A percentile compares a stretch with the other conserved stretches of the same genome.
Conservation (phyloP, 2,888 invertebrate genomes). For the Bombylius discolor region DNA sequence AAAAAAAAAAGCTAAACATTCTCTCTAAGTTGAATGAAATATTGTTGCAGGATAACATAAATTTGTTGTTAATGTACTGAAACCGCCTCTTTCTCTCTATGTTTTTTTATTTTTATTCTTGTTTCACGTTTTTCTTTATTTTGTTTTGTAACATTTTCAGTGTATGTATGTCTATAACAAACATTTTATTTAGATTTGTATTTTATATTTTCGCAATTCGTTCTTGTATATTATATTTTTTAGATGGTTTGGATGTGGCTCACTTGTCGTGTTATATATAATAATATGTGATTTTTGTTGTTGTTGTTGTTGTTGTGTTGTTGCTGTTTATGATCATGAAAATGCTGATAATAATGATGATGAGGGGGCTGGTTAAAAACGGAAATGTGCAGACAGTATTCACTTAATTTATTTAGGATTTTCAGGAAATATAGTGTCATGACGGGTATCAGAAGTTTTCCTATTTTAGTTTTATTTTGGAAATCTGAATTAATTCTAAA, state of each 20-base stretch:
- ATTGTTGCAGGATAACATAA: constrained; percentile 15
- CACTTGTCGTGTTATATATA: too few relatives aligned
- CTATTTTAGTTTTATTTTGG: neutral
- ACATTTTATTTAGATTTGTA: too few relatives aligned
- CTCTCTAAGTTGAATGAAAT: constrained; percentile 7
- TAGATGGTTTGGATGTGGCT: too few relatives aligned
- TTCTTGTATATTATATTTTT: too few relatives aligned
- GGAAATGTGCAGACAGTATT: constrained; percentile 12
- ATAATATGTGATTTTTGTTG: too few relatives aligned
- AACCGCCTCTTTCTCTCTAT: neutral
- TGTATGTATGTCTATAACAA: too few relatives aligned
- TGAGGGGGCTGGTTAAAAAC: neutral
- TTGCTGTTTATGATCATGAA: too few relatives aligned
- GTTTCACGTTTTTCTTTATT: neutral
- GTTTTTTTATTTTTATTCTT: neutral
- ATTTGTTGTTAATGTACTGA: constrained; percentile 16
- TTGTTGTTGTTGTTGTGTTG: too few relatives aligned
- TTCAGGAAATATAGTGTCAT: constrained; percentile 6
- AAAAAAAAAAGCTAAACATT: too few relatives aligned
- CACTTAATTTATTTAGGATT: constrained; percentile 16
- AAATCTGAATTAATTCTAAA: neutral
- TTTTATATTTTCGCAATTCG: too few relatives aligned
- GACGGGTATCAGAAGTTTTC: neutral
- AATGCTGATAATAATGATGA: neutral
- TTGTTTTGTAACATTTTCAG: too few relatives aligned